These are phyloP conservation scores for Anorthoa munda DNA, from an alignment of 2,888 invertebrate genomes.

Conservation along the genomic window DNA sequence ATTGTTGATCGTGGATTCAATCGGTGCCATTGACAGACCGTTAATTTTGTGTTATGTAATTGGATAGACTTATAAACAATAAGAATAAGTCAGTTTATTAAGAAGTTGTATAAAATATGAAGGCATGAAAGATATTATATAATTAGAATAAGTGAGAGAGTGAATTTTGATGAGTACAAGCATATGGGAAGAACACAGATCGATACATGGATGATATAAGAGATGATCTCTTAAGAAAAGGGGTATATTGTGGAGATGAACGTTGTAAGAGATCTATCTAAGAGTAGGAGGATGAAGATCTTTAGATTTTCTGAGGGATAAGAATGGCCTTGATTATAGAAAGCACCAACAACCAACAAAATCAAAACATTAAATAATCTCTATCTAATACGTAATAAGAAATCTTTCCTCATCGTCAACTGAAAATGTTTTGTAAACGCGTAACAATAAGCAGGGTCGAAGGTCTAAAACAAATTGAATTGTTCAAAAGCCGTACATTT, in stretches of 20 bases:
- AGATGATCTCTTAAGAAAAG: neutral
- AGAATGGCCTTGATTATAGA: neutral
- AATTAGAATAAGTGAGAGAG: too few relatives aligned
- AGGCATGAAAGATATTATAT: neutral
- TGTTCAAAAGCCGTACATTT: conserved; percentile 31
- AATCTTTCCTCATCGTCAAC: neutral
- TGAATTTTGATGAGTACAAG: too few relatives aligned
- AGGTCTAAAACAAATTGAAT: conserved; percentile 43
- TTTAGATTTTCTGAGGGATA: neutral
- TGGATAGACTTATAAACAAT: neutral
- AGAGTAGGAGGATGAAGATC: neutral
- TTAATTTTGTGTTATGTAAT: neutral
- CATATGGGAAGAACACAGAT: neutral
- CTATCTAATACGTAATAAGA: neutral
- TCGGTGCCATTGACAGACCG: neutral
- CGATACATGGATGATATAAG: neutral
- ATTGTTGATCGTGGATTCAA: neutral
- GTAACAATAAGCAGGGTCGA: conserved; percentile 24
- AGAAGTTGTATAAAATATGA: neutral
- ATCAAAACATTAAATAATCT: too few relatives aligned
- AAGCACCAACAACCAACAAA: too few relatives aligned
- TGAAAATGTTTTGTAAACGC: conserved; percentile 9
- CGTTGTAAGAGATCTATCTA: neutral
- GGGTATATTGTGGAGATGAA: neutral
- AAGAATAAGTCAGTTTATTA: neutral